These are phyloP conservation scores for Antennarius striatus DNA, from an alignment of 2,113 vertebrate genomes.

Conservation along the genomic window DNA sequence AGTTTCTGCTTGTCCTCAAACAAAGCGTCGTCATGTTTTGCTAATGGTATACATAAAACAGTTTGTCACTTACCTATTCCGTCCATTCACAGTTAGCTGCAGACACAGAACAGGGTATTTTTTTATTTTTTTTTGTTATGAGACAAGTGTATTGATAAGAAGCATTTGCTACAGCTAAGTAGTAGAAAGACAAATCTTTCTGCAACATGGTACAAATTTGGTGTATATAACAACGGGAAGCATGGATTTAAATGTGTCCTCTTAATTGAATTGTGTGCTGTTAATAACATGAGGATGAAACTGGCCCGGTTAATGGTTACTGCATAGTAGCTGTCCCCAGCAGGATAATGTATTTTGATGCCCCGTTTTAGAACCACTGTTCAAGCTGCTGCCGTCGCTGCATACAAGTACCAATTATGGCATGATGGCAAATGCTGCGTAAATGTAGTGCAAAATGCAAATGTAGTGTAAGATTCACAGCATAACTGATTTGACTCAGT, in stretches of 20 bases:
- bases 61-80: slow-evolving; percentile 9
- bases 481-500: no score
- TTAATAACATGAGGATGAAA: no score
- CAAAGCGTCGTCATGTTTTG: slow-evolving; percentile 10
- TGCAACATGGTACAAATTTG: neutral
- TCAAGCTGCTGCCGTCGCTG: neutral
- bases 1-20: slow-evolving; percentile 15
- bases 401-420: neutral
- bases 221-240: no score
- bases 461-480: no score
- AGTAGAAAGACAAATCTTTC: neutral
- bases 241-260: no score
- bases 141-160: neutral
- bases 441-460: no score
- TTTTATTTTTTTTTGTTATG: no score
- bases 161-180: neutral
- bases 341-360: neutral
- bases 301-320: no score
- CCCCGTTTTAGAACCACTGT: neutral
- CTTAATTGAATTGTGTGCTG: no score
- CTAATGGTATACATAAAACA: slow-evolving; percentile 14
- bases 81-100: neutral
- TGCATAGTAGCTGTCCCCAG: neutral
- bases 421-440: neutral
- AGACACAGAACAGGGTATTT: neutral